Base-by-base conservation (phyloP, 2,888 invertebrate genomes). In the Zaprionus obscuricornis region DNA sequence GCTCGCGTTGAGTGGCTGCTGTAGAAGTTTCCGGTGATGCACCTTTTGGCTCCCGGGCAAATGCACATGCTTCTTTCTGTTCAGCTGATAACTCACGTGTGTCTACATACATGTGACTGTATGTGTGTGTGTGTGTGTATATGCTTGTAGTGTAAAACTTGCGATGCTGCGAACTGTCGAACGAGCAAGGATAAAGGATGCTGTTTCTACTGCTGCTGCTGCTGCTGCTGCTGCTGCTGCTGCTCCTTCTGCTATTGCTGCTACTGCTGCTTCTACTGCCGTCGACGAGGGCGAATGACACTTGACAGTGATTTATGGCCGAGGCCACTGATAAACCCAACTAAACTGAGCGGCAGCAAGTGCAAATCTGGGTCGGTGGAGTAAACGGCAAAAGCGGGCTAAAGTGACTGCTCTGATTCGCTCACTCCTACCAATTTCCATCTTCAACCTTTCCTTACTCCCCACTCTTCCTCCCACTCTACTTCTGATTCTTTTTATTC, bases 231-330 rank as follows among this genome's bases (percentile, higher is more conserved):
- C 51, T 3, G 8, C 29, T 63, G 55, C 49, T 50, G 17, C 49
- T 45, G 33, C 49, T 62, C 36, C 13, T 45, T 11, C 46, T 40
- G 37, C 50, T 49, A 43, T 42, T 57, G 26, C 47, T 11, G 6
- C 22, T 34, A 7, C 46, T 26, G 13, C 39, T 17, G 8, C 22
- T 29, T 20, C 24, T 26, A 46, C 27, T 40, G 57, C 46, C 66
- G 49, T 40, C 45, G 47, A 64, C 51, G 54, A 63, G 62, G 55
- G 88, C 88, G 87, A 89, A 88, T 89, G 89, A 87, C 88, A 88
- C 87, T 88, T 88, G 89, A 89, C 90, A 89, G 89, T 89, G 90
- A 89, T 89, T 89, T 89, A 89, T 89, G 78, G 79, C 70, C 78
- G 78, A 72, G 77, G 76, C 79, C 76, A 85, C 86, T 88, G 88